Base-by-base conservation (phyloP, 2,888 invertebrate genomes). In the Molanna angustata region DNA sequence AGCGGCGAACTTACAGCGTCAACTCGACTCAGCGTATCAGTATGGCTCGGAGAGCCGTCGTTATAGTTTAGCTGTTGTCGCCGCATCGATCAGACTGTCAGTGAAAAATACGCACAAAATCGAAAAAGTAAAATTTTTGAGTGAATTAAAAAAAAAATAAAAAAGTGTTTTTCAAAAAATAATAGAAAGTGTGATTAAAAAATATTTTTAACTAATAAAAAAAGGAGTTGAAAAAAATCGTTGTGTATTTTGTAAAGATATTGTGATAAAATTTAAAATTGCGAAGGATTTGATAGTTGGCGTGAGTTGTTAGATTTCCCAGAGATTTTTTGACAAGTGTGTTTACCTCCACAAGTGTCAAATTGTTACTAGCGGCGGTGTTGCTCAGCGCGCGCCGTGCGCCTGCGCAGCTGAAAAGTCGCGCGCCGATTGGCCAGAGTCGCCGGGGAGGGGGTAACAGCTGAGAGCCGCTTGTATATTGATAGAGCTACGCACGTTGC, bases 391-490 rank as follows among this genome's bases (percentile, higher is more conserved):
- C 22, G 35, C 27, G 49, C 40, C 21, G 35, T 57, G 66, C 66
- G 69, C 67, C 62, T 69, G 69, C 59, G 62, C 59, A 61, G 62
- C 61, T 48, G 65, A 59, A 66, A 52, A 51, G 49, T 63, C 69
- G 66, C 65, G 65, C 57, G 66, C 63, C 68, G 67, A 52, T 51
- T 57, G 48, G 54, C 57, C 46, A 50, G 39, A 21, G 56, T 33
- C 46, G 45, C 17, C 68, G 68, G 68, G 68, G 65, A 64, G 70
- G 66, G 67, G 67, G 66, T 70, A 78, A 79, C 80, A 80, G 80
- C 80, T 80, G 80, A 79, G 76, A 73, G 73, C 66, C 56, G 60
- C 50, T 69, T 63, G 73, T 75, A 79, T 80, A 81, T 80, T 80
- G 79, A 75, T 76, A 76, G 71, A 70, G 67, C 66, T 66, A 63